Evolutionary conservation across 35 echinoderm and acorn worm species (phyloP), one percentile per base, ranked within the genome.

Genomic region (Nesometra sesokonis): DNA sequence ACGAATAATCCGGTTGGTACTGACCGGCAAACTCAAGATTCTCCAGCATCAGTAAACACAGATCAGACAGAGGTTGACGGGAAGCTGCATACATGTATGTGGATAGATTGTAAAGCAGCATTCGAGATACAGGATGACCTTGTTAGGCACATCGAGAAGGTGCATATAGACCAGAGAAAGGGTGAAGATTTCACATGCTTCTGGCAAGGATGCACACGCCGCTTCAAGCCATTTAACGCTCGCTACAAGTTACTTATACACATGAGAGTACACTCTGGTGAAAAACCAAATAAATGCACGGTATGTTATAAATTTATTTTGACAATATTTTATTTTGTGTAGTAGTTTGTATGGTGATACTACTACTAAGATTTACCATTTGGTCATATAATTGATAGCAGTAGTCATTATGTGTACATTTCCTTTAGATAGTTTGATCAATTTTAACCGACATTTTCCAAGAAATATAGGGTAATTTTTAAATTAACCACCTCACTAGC

Each of bases 161-260:
- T 99, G 13, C 96, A 99, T 80, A 99, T 99, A 34, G 96, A 99
- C 86, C 96, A 99, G 86, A 47, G 96, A 32, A 99, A 99, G 78
- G 96, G 96, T 32, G 96, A 99, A 76, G 96, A 99, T 47, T 99
- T 99, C 79, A 99, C 96, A 11, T 99, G 96, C 31, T 99, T 99
- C 86, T 99, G 96, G 96, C 96, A 99, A 47, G 96, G 88, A 0
- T 99, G 96, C 52, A 92, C 92, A 0, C 86, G 96, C 80, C 89
- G 92, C 11, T 99, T 89, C 85, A 99, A 99, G 77, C 96, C 96
- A 29, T 99, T 99, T 86, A 99, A 99, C 52, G 96, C 96, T 29
- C 92, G 96, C 36, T 99, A 99, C 67, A 99, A 99, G 88, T 86
- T 99, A 17, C 90, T 99, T 3, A 99, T 99, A 82, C 96, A 99